Base-by-base conservation (phyloP, 35 echinoderm and acorn worm genomes). In the Heliocidaris erythrogramma region DNA sequence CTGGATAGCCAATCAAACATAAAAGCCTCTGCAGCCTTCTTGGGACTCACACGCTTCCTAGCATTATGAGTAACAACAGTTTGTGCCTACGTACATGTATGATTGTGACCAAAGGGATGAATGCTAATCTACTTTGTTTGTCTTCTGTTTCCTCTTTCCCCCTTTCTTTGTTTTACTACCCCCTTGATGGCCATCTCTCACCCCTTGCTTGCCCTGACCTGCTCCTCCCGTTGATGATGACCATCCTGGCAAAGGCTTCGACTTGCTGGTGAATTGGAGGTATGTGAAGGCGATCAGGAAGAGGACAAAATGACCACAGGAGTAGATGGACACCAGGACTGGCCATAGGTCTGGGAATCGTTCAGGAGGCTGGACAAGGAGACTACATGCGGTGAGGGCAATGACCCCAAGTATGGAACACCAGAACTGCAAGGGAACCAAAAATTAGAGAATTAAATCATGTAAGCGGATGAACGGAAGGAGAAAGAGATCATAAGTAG, bases 301-400 rank as follows among this genome's bases (percentile, higher is more conserved):
- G 21, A 96, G 78, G 30, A 99, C 24, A 91, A 99, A 99, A 90
- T 99, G 98, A 18, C 86, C 92, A 78, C 98, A 99, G 91, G 97
- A 95, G 65, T 94, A 97, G 1, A 94, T 85, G 13, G 98, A 99
- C 59, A 97, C 69, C 9, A 97, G 86, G 30, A 99, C 96, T 4
- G 97, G 96, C 85, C 86, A 97, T 10, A 99, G 86, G 52, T 99
- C 98, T 17, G 98, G 98, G 86, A 96, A 99, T 49, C 95, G 95
- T 13, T 60, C 32, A 5, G 98, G 98, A 49, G 97, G 93, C 91
- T 92, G 49, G 16, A 97, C 59, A 7, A 87, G 3, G 2, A 99
- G 42, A 47, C 93, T 86, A 60, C 92, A 48, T 29, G 87, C 21
- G 85, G 94, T 96, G 14, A 99, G 95, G 8, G 85, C 32, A 16